phyloP scores from a whole-genome alignment of 1,140 invertebrate species.

The Calycopis cecrops region DNA sequence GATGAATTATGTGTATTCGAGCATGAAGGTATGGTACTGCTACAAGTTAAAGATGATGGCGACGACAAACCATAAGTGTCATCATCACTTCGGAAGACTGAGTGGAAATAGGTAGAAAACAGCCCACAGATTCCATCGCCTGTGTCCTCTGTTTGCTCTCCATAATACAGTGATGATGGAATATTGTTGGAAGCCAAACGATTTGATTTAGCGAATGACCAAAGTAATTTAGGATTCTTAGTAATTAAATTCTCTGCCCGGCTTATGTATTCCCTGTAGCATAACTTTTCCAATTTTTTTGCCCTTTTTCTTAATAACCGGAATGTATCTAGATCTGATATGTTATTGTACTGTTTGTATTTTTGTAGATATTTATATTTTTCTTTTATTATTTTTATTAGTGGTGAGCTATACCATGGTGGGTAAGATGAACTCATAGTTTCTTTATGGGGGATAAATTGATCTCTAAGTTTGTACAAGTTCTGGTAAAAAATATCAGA shows the following conservation, averaged over 20 bases:
- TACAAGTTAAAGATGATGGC: too few relatives aligned
- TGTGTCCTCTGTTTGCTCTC: background rate
- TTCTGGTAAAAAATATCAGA: background rate
- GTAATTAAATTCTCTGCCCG: slow-evolving; percentile 13
- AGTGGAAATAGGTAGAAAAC: too few relatives aligned
- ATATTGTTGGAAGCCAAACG: background rate
- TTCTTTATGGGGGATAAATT: background rate
- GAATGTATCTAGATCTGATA: slow-evolving; percentile 16
- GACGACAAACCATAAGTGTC: too few relatives aligned
- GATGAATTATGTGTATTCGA: too few relatives aligned
- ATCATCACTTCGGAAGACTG: too few relatives aligned
- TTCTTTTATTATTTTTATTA: slow-evolving; percentile 28
- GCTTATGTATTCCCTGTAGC: slow-evolving; percentile 9
- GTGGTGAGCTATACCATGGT: slow-evolving; percentile 18
- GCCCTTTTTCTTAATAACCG: slow-evolving; percentile 16
- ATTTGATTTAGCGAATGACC: slow-evolving; percentile 20
- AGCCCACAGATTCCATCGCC: background rate
- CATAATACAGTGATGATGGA: background rate
- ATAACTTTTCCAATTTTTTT: slow-evolving; percentile 14
- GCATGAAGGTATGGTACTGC: too few relatives aligned
- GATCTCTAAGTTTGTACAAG: background rate
- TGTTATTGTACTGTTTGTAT: slow-evolving; percentile 21
- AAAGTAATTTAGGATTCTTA: slow-evolving; percentile 21
- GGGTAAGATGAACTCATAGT: slow-evolving; percentile 8
- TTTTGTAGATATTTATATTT: slow-evolving; percentile 25